A percentile compares a stretch with the other conserved stretches of the same genome.
Conservation (phyloP, 2,113 vertebrate species). For the Cinclus mexicanus region DNA sequence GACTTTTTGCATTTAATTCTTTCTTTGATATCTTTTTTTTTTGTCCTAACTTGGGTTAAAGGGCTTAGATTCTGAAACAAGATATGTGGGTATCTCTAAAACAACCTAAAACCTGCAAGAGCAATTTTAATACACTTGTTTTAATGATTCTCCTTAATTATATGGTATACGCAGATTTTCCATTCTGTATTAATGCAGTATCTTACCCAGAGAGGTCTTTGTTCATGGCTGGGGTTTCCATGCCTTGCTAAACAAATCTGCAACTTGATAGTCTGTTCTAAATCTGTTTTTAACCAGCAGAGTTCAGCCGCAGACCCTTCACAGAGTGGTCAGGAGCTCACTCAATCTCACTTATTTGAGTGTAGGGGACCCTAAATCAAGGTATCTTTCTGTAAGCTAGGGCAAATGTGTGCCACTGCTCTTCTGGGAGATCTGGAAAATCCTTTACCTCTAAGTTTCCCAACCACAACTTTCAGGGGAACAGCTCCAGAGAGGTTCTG, state of each 20-base stretch:
- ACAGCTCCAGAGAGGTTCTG: neutral
- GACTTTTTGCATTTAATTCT: neutral
- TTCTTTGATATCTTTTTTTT: neutral
- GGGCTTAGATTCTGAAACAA: neutral
- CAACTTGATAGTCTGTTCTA: neutral
- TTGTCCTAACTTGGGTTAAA: neutral
- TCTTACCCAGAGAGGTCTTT: neutral
- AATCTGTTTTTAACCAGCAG: neutral
- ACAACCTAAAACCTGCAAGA: neutral
- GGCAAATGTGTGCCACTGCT: neutral
- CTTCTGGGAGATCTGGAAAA: neutral
- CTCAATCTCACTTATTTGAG: neutral
- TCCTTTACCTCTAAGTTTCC: neutral
- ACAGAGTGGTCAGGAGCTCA: neutral
- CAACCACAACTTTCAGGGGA: rapidly evolving
- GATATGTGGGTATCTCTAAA: neutral
- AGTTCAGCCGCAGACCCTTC: neutral
- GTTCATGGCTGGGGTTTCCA: neutral
- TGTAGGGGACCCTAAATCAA: neutral
- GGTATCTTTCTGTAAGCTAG: neutral
- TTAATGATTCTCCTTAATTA: neutral
- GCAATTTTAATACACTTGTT: neutral
- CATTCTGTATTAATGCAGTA: neutral
- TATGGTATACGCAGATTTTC: neutral
- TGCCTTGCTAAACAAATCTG: neutral